phyloP scores from a whole-genome alignment of 2,113 vertebrate genomes.

The Perccottus glenii region DNA sequence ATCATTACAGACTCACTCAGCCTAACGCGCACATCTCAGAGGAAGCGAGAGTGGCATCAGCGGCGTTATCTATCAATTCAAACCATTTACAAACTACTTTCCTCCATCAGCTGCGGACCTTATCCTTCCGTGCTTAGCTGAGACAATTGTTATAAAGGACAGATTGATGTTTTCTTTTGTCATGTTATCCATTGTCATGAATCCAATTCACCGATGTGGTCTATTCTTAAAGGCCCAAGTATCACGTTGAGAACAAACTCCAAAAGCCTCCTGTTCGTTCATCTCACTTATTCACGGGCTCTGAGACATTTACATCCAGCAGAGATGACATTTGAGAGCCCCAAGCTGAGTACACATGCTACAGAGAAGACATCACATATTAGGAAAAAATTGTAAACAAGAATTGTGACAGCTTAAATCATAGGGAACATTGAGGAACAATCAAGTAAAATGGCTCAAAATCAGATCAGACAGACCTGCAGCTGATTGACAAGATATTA shows the following conservation, averaged over 20 bases:
- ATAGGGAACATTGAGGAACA: too few species aligned
- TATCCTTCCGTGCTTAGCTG: background rate
- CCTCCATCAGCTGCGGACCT: background rate
- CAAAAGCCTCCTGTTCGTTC: slow-evolving; percentile 31
- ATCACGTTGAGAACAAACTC: slow-evolving; percentile 22
- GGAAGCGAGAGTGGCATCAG: slow-evolving; percentile 19
- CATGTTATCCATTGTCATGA: background rate
- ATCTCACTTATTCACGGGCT: background rate
- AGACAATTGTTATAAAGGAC: background rate
- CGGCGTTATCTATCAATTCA: slow-evolving; percentile 29
- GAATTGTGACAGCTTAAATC: background rate
- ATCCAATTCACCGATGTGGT: background rate
- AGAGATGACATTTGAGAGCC: slow-evolving; percentile 4
- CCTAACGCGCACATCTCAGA: slow-evolving; percentile 7
- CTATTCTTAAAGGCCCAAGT: slow-evolving; percentile 19
- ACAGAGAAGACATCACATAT: background rate
- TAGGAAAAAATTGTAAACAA: too few species aligned
- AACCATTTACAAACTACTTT: slow-evolving; percentile 19
- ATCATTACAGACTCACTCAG: slow-evolving; percentile 43
- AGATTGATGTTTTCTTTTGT: background rate
- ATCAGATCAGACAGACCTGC: slow-evolving; percentile 13
- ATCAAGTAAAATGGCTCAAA: too few species aligned
- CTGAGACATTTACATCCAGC: slow-evolving; percentile 38
- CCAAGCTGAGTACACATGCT: background rate
- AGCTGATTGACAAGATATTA: background rate